phyloP scores from a whole-genome alignment of 1,140 invertebrate species.

The Halotydeus destructor region DNA sequence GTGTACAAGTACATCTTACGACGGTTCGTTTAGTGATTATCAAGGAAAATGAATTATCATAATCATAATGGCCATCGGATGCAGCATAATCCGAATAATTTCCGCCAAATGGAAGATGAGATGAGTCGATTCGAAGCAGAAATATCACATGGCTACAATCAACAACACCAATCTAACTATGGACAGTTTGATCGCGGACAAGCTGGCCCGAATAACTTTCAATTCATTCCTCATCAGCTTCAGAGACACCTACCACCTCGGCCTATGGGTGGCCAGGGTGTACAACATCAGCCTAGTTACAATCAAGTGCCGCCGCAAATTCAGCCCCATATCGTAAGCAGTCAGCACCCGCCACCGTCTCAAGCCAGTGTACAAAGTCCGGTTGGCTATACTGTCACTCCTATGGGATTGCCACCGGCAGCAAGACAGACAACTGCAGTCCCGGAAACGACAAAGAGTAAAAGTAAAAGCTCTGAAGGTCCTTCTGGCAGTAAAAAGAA shows the following conservation, averaged over 20 bases:
- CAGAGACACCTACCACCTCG: conserved; percentile 15
- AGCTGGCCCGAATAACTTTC: neutral
- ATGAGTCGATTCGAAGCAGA: conserved; percentile 13
- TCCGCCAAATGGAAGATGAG: conserved; percentile 10
- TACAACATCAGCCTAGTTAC: neutral
- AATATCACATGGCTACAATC: neutral
- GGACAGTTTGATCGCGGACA: neutral
- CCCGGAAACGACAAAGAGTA: conserved; percentile 8
- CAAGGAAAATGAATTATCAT: conserved; percentile 1
- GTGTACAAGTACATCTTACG: too few species aligned
- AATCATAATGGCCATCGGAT: neutral
- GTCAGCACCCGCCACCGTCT: neutral
- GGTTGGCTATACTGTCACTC: conserved; percentile 11
- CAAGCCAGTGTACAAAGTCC: neutral
- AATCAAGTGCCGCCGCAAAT: conserved; percentile 2
- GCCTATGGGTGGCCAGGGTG: conserved; percentile 1
- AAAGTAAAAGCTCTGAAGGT: neutral
- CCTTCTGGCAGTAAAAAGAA: conserved; percentile 34
- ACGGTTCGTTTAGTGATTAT: neutral
- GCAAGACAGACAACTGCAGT: neutral
- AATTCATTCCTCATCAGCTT: conserved; percentile 18
- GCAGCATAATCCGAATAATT: neutral
- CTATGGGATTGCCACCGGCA: conserved; percentile 6
- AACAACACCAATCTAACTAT: neutral
- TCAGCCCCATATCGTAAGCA: neutral